Evolutionary conservation across 2,113 vertebrate species (phyloP), one percentile per base, ranked within the genome.

Genomic region (Leptodactylus fuscus): DNA sequence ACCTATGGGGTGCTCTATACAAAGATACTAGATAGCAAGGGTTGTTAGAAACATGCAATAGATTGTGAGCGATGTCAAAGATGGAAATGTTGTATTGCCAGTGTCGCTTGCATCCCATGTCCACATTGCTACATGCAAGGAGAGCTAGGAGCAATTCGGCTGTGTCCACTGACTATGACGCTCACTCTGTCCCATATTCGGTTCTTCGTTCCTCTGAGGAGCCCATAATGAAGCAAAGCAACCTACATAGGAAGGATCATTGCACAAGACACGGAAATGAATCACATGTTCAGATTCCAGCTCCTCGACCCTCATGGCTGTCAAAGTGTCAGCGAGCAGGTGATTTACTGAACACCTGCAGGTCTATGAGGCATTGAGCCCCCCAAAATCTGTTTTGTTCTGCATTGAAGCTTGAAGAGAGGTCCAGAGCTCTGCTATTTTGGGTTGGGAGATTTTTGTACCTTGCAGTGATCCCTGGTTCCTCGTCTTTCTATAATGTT

Each of bases 381-480:
- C 78, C 55, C 24, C 60, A 32, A n/a, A n/a, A 20, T 49, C 36
- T 32, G 58, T 67, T 67, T 65, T 81, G 41, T 46, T 48, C 29
- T 81, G n/a, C 60, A 80, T 12, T 65, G 78, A 44, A 60, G 77
- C 77, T 53, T 41, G 51, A 60, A 22, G 79, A 38, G 41, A 67
- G 22, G 29, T 67, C 34, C 44, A n/a, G 1, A 4, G 13, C 3
- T 34, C 76, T 41, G 22, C 34, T 46, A 27, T 36, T 41, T 29
- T 65, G 29, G 65, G 58, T 60, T 65, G 55, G 58, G 36, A 24
- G 29, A 78, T n/a, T 62, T 67, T 24, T 48, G 62, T 67, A 20
- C 24, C 60, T 81, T 67, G 38, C 58, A 38, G 24, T 20, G 60
- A 81, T 81, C 79, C 79, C 18, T 81, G 79, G 5, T 81, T 81